Base-by-base conservation (phyloP, 2,888 invertebrate species). In the Thyatira batis region DNA sequence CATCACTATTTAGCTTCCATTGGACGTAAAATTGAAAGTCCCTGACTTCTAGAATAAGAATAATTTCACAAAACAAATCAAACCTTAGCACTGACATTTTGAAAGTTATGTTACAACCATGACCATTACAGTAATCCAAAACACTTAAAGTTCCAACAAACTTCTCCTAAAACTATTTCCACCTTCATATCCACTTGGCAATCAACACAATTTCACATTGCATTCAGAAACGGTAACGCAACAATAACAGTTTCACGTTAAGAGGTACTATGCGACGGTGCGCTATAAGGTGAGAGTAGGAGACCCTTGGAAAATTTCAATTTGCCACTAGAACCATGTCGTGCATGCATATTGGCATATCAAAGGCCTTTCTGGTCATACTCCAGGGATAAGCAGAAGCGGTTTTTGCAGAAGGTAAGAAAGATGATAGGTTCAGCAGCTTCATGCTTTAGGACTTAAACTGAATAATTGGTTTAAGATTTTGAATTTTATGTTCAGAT, bases 261-360 rank as follows among this genome's bases (percentile, higher is more conserved):
- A 13, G 48, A 17, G 23, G 45, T 20, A 21, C 45, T 27, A 20
- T 27, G 48, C 8, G 62, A 59, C 67, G 68, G 68, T 65, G 55
- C 53, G 70, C n/a, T n/a, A n/a, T 63, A 67, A 58, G 56, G 55
- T 52, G 63, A 53, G 50, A 51, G 54, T 50, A 59, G 63, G 54
- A 46, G 58, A 57, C 56, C 65, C 65, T 71, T 61, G 68, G 72
- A 69, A 73, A 81, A 80, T 83, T 82, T 79, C 80, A 82, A 83
- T 83, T 83, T 80, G 80, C 74, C 71, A 72, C 71, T 65, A 70
- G 69, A 67, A 68, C 67, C 69, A 69, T 72, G 74, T 76, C 73
- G 68, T 66, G 82, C 78, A 76, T 80, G 79, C 81, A 78, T 82
- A 82, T 82, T 81, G 80, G 74, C 74, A 75, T 79, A 78, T 82